Evolutionary conservation across 1,140 invertebrate species (phyloP), one percentile per base, ranked within the genome.

Genomic region (Sycophila sp.): DNA sequence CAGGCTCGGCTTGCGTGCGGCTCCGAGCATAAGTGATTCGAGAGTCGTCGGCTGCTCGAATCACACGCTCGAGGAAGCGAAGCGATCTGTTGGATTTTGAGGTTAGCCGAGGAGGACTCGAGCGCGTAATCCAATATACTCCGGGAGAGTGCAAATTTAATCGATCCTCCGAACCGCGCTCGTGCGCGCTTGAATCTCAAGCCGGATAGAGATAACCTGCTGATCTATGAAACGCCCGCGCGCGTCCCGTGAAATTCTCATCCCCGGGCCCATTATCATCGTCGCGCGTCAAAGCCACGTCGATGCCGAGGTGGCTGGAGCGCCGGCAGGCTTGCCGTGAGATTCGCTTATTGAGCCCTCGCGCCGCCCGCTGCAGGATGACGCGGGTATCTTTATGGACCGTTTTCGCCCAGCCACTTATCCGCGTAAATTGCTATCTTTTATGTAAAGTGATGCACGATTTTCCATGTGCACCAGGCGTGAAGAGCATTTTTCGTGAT

Each of bases 41-140:
- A 59, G 36, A 8, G n/a, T n/a, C 56, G 22, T 24, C 6, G 28
- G 10, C 34, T 42, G 3, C 19, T 42, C 17, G 59, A 63, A 70
- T 70, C 59, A 70, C 36, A 42, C 19, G 68, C 49, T 63, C 28
- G 49, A 63, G 56, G 26, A 51, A 15, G 17, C 66, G 8, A 59
- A 69, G 59, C 49, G 45, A 70, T 70, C 68, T 32, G 58, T 55
- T 28, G 58, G 59, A 70, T 70, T 63, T 70, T 45, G 49, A 56
- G 58, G 49, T 63, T 63, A 55, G 58, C 45, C 36, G 34, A 32
- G 26, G 34, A 53, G 58, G 42, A 59, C 32, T 59, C 42, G 32
- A 30, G 34, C 45, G 47, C 45, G 34, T 69, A 69, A 62, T 69
- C 58, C 36, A 62, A 62, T 70, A 70, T 63, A 55, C 13, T 22